These are phyloP conservation scores for Spilarctia lutea DNA, from an alignment of 2,888 invertebrate species.

Conservation along the genomic window DNA sequence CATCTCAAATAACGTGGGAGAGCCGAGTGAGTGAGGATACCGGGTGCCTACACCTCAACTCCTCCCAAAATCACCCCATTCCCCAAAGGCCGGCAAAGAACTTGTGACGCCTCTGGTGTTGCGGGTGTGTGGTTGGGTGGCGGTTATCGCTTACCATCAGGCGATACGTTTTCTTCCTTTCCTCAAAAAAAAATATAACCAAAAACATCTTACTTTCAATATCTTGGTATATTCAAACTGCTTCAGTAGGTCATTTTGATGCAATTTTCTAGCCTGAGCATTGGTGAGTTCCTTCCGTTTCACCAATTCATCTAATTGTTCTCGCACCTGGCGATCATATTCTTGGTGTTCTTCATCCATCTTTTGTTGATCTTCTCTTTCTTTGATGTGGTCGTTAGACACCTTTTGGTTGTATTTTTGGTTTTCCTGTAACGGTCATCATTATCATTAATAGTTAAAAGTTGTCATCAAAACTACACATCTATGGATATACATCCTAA, in stretches of 20 bases:
- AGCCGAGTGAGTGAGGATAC: too few species aligned
- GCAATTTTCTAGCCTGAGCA: constrained; percentile 59
- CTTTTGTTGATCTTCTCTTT: constrained; percentile 23
- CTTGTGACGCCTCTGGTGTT: too few species aligned
- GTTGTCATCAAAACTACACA: neutral
- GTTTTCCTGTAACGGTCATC: neutral
- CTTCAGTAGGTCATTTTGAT: constrained; percentile 63
- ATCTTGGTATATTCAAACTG: constrained; percentile 77
- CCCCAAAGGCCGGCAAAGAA: too few species aligned
- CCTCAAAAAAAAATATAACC: too few species aligned
- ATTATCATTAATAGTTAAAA: neutral
- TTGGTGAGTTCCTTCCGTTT: constrained; percentile 61
- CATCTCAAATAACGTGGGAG: too few species aligned
- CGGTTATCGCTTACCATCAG: too few species aligned
- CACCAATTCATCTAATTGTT: constrained; percentile 63
- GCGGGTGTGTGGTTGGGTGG: too few species aligned
- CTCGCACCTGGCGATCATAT: constrained; percentile 62
- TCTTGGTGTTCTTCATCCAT: constrained; percentile 29
- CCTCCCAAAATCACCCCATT: too few species aligned
- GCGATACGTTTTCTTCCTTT: too few species aligned
- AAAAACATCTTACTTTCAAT: constrained; percentile 64
- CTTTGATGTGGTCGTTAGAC: neutral
- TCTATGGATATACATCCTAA: too few species aligned
- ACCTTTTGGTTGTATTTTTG: neutral
- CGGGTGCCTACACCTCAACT: too few species aligned